These are phyloP conservation scores for Talpa occidentalis DNA, from an alignment of 2,113 vertebrate genomes.

Conservation along the genomic window DNA sequence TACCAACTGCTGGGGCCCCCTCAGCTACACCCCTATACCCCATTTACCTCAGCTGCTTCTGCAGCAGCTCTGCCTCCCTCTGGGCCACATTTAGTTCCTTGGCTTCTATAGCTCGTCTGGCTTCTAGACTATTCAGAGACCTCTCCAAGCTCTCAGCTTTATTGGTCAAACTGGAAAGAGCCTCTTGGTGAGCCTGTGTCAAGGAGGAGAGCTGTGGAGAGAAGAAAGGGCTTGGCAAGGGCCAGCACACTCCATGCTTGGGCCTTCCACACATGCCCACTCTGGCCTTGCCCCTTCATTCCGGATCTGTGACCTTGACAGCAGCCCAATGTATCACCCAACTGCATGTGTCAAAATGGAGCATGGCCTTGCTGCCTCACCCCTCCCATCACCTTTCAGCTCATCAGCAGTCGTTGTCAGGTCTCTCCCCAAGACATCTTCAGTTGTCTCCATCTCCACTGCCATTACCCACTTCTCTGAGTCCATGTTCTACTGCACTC, in stretches of 20 bases:
- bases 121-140: constrained; percentile 65
- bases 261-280: not conserved
- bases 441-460: not conserved
- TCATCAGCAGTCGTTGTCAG: not conserved
- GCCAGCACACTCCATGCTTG: too few relatives aligned
- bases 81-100: constrained; percentile 56
- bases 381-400: not conserved
- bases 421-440: not conserved
- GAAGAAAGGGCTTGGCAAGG: not conserved
- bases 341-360: not conserved
- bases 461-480: not conserved
- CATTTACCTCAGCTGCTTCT: constrained; percentile 69
- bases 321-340: not conserved
- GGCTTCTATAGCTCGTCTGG: constrained; percentile 63
- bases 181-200: constrained; percentile 68
- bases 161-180: constrained; percentile 65
- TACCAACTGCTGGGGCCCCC: not conserved
- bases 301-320: not conserved
- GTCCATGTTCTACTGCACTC: not conserved
- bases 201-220: constrained; percentile 69
- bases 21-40: accelerated
- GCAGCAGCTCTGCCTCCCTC: constrained; percentile 58
- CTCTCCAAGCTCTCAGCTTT: constrained; percentile 71
- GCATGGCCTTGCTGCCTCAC: not conserved
- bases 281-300: not conserved